phyloP scores from a whole-genome alignment of 2,888 invertebrate species.

The Cenopis cana region DNA sequence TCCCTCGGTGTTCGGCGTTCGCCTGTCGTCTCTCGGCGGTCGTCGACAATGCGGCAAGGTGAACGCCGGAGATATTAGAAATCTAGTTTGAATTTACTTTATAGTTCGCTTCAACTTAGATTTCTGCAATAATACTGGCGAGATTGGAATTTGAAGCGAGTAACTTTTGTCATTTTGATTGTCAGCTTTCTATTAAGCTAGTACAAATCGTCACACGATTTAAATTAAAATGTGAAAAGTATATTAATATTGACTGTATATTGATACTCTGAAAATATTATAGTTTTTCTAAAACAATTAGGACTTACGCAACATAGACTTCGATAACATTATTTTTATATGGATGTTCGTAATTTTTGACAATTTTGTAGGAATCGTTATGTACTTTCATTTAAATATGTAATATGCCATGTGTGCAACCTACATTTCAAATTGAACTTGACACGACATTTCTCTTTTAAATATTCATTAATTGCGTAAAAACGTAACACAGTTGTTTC shows the following conservation, averaged over 20 bases:
- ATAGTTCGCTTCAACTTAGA: constrained; percentile 20
- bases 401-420: background rate
- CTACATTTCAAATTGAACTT: background rate
- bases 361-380: too few species aligned
- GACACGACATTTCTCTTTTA: background rate
- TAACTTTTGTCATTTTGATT: constrained; percentile 5
- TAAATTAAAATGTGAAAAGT: too few species aligned
- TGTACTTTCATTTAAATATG: too few species aligned
- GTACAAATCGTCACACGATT: too few species aligned
- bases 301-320: background rate
- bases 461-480: background rate
- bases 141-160: constrained; percentile 26
- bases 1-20: constrained; percentile 49
- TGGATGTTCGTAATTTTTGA: too few species aligned
- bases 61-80: constrained; percentile 35
- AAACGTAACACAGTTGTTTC: background rate
- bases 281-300: background rate
- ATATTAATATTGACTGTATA: too few species aligned
- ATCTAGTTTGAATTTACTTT: constrained; percentile 29
- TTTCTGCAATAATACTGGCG: constrained; percentile 33
- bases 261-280: too few species aligned
- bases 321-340: background rate
- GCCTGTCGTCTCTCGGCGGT: constrained; percentile 48
- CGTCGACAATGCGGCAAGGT: constrained; percentile 43
- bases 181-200: constrained; percentile 11